These are phyloP conservation scores for Ennomos fuscantarius DNA, from an alignment of 2,888 invertebrate species.

Conservation along the genomic window DNA sequence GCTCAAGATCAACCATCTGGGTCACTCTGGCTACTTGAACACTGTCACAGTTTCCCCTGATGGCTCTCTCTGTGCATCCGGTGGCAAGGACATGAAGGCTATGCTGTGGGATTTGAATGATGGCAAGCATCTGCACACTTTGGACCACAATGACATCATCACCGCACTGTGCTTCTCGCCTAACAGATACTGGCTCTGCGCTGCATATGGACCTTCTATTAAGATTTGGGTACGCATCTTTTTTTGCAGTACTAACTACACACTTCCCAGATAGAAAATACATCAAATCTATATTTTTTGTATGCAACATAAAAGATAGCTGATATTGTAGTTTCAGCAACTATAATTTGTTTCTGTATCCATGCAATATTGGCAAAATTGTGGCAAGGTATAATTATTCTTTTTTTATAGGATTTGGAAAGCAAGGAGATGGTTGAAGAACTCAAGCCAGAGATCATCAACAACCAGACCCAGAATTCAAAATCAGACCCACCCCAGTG, in stretches of 20 bases:
- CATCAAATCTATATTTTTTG: too few species aligned
- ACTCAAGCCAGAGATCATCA: conserved; percentile 97
- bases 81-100: conserved; percentile 99
- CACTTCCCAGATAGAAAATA: too few species aligned
- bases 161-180: conserved; percentile 99
- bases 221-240: conserved; percentile 95
- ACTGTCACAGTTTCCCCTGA: conserved; percentile 99
- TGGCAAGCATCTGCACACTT: conserved; percentile 99
- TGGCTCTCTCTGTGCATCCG: conserved; percentile 99
- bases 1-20: conserved; percentile 98
- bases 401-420: conserved; percentile 92
- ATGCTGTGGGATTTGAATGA: conserved; percentile 99
- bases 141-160: conserved; percentile 99
- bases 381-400: not conserved
- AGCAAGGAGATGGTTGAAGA: conserved; percentile 99
- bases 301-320: too few species aligned
- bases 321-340: too few species aligned
- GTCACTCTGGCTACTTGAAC: conserved; percentile 98
- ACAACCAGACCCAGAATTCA: conserved; percentile 87
- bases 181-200: conserved; percentile 99
- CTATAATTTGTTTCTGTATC: too few species aligned
- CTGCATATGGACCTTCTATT: conserved; percentile 98
- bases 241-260: not conserved
- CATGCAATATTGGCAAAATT: not conserved
- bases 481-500: conserved; percentile 98